Percentiles rank a stretch among this genome's conserved stretches.
Evolutionary conservation across 2,888 invertebrate genomes (phyloP).

Genomic region (Leucophora obtusa): DNA sequence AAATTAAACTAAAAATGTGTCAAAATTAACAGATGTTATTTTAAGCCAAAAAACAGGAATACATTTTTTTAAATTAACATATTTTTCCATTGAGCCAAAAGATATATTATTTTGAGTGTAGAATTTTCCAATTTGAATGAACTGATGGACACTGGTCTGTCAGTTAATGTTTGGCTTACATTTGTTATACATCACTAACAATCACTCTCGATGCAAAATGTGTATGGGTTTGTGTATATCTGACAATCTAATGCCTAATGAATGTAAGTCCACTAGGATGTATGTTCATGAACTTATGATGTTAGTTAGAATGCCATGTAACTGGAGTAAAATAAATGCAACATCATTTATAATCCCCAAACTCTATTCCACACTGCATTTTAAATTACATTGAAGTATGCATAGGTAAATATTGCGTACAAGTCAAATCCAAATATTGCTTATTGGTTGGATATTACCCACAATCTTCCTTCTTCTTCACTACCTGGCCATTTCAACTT

Average conservation of each 20-base stretch:
- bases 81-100: no score
- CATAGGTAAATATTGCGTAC: conserved; percentile 20
- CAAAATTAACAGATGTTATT: no score
- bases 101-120: no score
- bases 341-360: conserved; percentile 23
- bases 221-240: not conserved
- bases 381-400: not conserved
- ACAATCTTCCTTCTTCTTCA: conserved; percentile 1
- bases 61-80: no score
- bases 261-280: not conserved
- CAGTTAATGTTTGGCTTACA: conserved; percentile 22
- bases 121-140: conserved; percentile 21
- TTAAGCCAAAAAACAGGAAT: no score
- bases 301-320: conserved; percentile 21
- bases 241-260: not conserved
- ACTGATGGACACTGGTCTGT: conserved; percentile 20
- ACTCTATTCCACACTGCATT: conserved; percentile 10
- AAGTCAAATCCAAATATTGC: conserved; percentile 23
- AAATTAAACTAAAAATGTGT: no score
- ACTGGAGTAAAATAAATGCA: conserved; percentile 26
- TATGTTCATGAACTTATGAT: conserved; percentile 9
- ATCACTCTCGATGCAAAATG: not conserved
- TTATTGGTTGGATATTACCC: conserved; percentile 21
- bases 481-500: conserved; percentile 12
- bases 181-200: conserved; percentile 21